phyloP scores from a whole-genome alignment of 2,888 invertebrate genomes.

The Dryocosmus kuriphilus region DNA sequence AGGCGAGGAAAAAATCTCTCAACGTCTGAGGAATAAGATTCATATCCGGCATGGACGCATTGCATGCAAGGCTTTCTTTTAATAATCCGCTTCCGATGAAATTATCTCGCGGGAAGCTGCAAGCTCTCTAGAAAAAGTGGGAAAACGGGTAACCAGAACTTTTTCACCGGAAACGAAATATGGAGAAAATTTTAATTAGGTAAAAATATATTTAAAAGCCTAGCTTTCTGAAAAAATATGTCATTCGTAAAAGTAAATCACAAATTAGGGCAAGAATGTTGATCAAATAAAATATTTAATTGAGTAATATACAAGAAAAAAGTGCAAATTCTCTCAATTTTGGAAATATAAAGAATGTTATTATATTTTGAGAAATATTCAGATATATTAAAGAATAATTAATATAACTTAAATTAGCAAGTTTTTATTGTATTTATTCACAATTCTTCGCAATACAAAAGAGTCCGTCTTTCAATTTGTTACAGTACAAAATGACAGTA shows the following conservation, averaged over 20 bases:
- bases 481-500: too few species aligned
- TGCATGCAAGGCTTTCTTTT: constrained; percentile 15
- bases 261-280: too few species aligned
- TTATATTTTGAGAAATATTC: too few species aligned
- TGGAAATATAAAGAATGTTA: not conserved
- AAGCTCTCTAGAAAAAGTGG: not conserved
- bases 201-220: not conserved
- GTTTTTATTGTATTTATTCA: too few species aligned
- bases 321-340: too few species aligned
- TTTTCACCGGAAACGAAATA: constrained; percentile 1
- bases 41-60: constrained; percentile 10
- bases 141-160: not conserved
- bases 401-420: too few species aligned
- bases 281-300: too few species aligned
- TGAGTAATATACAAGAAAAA: too few species aligned
- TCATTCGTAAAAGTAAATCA: not conserved
- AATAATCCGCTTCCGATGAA: not conserved
- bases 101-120: not conserved
- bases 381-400: too few species aligned
- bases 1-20: constrained; percentile 41
- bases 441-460: too few species aligned
- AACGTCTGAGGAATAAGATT: constrained; percentile 19
- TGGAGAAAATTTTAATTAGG: not conserved
- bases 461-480: too few species aligned
- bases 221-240: not conserved